Conservation (phyloP, 2,113 vertebrate genomes). For the Festucalex cinctus region DNA sequence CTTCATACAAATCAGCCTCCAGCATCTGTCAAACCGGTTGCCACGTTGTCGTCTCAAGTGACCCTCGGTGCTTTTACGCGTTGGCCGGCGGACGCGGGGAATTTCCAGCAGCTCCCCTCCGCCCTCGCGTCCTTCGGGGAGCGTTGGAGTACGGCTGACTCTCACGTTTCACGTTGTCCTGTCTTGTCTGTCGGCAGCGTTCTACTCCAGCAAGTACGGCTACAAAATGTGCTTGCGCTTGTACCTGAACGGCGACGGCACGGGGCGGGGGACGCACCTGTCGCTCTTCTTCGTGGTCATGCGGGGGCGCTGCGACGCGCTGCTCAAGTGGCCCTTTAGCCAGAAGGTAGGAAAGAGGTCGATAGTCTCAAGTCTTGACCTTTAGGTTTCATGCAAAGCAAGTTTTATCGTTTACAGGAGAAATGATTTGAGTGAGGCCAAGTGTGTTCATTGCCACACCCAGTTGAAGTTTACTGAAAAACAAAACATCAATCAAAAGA, state of each 20-base stretch:
- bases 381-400: not conserved
- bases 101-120: constrained; percentile 18
- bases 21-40: not conserved
- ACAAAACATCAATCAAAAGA: no score
- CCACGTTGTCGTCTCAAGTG: not conserved
- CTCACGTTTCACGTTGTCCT: not conserved
- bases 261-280: constrained; percentile 84
- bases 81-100: constrained; percentile 12
- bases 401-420: no score
- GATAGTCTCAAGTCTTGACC: not conserved
- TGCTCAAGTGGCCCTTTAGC: constrained; percentile 93
- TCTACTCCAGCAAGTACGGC: constrained; percentile 92
- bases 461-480: no score
- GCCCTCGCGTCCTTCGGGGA: constrained; percentile 28
- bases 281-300: constrained; percentile 95
- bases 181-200: constrained; percentile 67
- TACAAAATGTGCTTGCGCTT: constrained; percentile 93
- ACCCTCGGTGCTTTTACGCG: not conserved
- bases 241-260: constrained; percentile 90
- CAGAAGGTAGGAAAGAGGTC: constrained; percentile 79
- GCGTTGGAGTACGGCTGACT: not conserved
- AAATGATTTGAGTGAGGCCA: no score
- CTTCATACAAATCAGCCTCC: no score
- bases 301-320: constrained; percentile 82
- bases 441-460: no score